phyloP scores from a whole-genome alignment of 2,797 vertebrate species.

The Salarias fasciatus region DNA sequence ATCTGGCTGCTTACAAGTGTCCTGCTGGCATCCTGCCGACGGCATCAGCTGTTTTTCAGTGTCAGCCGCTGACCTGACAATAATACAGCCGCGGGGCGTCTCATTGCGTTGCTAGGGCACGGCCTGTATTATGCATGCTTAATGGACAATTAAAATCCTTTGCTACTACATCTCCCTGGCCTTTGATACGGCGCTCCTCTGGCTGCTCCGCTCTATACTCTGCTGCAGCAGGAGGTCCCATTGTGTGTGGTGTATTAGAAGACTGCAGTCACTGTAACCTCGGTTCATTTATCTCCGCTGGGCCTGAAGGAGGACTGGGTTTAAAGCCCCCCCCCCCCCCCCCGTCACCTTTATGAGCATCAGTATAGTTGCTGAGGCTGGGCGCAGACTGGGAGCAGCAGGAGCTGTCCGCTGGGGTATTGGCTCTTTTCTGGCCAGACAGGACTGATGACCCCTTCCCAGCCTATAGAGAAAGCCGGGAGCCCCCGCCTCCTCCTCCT shows the following conservation, averaged over 20 bases:
- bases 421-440: slow-evolving; percentile 87
- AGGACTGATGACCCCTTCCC: slow-evolving; percentile 89
- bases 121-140: slow-evolving; percentile 95
- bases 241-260: slow-evolving; percentile 94
- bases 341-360: slow-evolving; percentile 80
- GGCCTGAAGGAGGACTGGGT: slow-evolving; percentile 81
- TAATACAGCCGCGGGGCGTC: slow-evolving; percentile 89
- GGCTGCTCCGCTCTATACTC: slow-evolving; percentile 86
- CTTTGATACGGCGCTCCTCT: slow-evolving; percentile 90
- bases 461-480: slow-evolving; percentile 63
- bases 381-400: slow-evolving; percentile 86
- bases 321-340: slow-evolving; percentile 71
- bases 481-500: slow-evolving; percentile 52
- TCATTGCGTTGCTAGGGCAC: slow-evolving; percentile 91
- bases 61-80: slow-evolving; percentile 86
- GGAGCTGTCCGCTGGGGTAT: slow-evolving; percentile 88
- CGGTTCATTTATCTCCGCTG: slow-evolving; percentile 92
- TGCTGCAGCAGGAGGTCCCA: slow-evolving; percentile 83
- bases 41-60: slow-evolving; percentile 98
- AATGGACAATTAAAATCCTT: slow-evolving; percentile 98
- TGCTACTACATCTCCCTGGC: slow-evolving; percentile 87
- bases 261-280: slow-evolving; percentile 89
- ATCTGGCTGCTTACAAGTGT: slow-evolving; percentile 91
- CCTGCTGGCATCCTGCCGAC: slow-evolving; percentile 90
- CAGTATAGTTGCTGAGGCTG: slow-evolving; percentile 68